Percentiles rank a stretch among this genome's conserved stretches.
Conservation (phyloP, 2,888 invertebrate genomes). For the Trypoxylon attenuatum region DNA sequence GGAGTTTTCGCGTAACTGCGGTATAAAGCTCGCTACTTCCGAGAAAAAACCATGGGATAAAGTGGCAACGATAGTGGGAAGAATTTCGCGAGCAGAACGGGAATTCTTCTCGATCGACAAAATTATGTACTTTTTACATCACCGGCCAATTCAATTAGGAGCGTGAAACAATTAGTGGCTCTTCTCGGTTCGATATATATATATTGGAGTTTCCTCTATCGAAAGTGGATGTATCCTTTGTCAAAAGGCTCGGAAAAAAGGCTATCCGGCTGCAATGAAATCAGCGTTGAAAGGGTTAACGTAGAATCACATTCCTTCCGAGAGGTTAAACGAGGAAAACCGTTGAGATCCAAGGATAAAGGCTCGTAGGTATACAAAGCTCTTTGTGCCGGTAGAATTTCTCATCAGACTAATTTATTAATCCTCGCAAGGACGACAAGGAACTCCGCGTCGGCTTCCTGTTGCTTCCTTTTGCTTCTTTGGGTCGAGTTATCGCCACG, state of each 20-base stretch:
- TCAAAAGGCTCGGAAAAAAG: too few species aligned
- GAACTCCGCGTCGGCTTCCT: constrained; percentile 39
- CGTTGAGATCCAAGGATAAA: too few species aligned
- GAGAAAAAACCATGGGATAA: neutral
- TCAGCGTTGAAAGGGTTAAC: too few species aligned
- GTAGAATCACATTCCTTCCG: too few species aligned
- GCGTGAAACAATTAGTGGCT: too few species aligned
- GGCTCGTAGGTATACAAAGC: too few species aligned
- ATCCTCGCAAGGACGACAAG: constrained; percentile 24
- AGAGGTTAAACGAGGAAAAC: too few species aligned
- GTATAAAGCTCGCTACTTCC: constrained; percentile 1
- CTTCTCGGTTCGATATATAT: too few species aligned
- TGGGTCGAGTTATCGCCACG: constrained; percentile 43
- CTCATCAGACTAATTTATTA: constrained; percentile 48
- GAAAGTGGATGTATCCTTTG: too few species aligned
- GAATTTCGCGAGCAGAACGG: constrained; percentile 8
- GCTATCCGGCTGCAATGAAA: too few species aligned
- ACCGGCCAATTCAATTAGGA: constrained; percentile 1
- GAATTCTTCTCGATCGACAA: constrained; percentile 29
- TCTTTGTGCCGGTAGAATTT: too few species aligned
- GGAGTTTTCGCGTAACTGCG: constrained; percentile 37
- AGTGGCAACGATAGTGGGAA: neutral
- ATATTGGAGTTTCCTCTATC: too few species aligned
- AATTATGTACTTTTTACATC: constrained; percentile 31
- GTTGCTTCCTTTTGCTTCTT: constrained; percentile 53